Evolutionary conservation across 1,140 invertebrate species (phyloP).

Genomic region (Goniozus legneri): DNA sequence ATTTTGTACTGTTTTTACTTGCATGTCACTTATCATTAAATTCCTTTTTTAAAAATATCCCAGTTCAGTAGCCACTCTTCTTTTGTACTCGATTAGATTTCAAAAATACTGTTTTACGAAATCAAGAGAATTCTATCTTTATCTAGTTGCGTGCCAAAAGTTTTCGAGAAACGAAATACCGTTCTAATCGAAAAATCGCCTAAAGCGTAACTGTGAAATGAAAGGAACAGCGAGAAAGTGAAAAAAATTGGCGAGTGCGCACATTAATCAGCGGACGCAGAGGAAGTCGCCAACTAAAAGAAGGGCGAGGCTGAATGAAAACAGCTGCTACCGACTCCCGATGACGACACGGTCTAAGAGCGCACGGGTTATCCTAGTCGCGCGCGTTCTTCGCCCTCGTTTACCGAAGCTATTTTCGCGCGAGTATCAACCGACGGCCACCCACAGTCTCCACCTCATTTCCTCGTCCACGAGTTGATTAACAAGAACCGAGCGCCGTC

Average conservation of each 20-base stretch:
- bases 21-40: too few species aligned
- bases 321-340: constrained; percentile 38
- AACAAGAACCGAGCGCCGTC: too few species aligned
- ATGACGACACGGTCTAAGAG: constrained; percentile 41
- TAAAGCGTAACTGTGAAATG: too few species aligned
- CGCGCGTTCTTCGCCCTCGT: constrained; percentile 8
- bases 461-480: neutral
- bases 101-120: too few species aligned
- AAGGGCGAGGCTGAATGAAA: constrained; percentile 46
- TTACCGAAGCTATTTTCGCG: constrained; percentile 34
- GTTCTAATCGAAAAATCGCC: too few species aligned
- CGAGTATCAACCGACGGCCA: constrained; percentile 28
- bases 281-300: constrained; percentile 46
- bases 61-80: too few species aligned
- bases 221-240: constrained; percentile 2
- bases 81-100: too few species aligned
- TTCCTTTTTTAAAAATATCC: too few species aligned
- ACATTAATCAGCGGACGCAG: constrained; percentile 30
- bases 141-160: too few species aligned
- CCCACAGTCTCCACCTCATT: constrained; percentile 6
- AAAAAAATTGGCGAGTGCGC: constrained; percentile 13
- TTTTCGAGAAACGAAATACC: too few species aligned
- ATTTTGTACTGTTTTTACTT: too few species aligned
- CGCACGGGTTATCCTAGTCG: constrained; percentile 8
- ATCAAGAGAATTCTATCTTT: too few species aligned